Evolutionary conservation across 2,888 invertebrate genomes (phyloP).

Genomic region (Platerodrilus igneus): DNA sequence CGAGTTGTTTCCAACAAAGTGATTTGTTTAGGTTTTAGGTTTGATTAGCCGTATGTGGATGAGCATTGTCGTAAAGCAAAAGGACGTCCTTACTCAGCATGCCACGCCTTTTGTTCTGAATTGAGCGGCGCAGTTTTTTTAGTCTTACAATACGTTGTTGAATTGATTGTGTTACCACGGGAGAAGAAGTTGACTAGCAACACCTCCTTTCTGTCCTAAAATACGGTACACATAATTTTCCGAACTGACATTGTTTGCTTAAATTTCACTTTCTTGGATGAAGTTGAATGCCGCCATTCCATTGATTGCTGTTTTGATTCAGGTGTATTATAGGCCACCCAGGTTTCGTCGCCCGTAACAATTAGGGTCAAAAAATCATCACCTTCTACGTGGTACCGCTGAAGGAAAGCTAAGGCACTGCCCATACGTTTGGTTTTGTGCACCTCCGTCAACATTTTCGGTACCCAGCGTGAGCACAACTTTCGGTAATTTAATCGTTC

Average conservation of each 20-base stretch:
- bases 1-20: too few relatives aligned
- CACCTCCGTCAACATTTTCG: slow-evolving; percentile 25
- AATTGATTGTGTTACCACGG: too few relatives aligned
- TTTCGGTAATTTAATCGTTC: slow-evolving; percentile 26
- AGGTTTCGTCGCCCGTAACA: slow-evolving; percentile 29
- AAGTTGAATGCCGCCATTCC: too few relatives aligned
- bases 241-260: slow-evolving; percentile 19
- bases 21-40: too few relatives aligned
- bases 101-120: too few relatives aligned
- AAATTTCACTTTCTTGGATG: slow-evolving; percentile 15
- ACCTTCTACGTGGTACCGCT: slow-evolving; percentile 24
- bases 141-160: too few relatives aligned
- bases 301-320: too few relatives aligned
- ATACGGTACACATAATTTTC: slow-evolving; percentile 30
- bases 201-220: slow-evolving; percentile 29
- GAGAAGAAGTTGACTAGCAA: slow-evolving; percentile 10
- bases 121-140: too few relatives aligned
- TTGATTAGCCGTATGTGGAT: too few relatives aligned
- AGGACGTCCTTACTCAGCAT: too few relatives aligned
- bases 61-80: too few relatives aligned
- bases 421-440: slow-evolving; percentile 24
- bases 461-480: slow-evolving; percentile 27
- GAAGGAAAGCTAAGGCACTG: slow-evolving; percentile 23
- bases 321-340: too few relatives aligned
- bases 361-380: slow-evolving; percentile 27